These are phyloP conservation scores for Garra rufa DNA, from an alignment of 2,113 vertebrate species.

Conservation along the genomic window DNA sequence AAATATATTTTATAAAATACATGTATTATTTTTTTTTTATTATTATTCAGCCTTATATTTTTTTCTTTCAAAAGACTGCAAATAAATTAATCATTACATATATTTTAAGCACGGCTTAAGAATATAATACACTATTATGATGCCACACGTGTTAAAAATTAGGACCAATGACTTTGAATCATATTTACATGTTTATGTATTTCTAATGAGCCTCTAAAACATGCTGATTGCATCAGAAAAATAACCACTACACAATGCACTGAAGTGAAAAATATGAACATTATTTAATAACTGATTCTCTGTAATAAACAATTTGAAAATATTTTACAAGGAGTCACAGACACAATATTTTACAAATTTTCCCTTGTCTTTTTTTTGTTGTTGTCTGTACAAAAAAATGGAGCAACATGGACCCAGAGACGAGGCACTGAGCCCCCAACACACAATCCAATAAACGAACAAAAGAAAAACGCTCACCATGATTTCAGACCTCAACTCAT, in stretches of 20 bases:
- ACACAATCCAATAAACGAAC: conserved; percentile 67
- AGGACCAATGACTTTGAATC: background rate
- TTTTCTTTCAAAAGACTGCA: no score
- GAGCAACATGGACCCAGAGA: conserved; percentile 76
- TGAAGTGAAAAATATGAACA: conserved; percentile 99
- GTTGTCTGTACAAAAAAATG: conserved; percentile 92
- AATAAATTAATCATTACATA: no score
- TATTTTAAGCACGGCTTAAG: background rate
- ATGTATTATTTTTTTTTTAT: no score
- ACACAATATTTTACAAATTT: conserved; percentile 99
- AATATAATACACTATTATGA: background rate
- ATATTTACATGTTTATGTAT: background rate
- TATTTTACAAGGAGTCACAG: conserved; percentile 99
- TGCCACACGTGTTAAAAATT: background rate
- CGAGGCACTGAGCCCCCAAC: conserved; percentile 72
- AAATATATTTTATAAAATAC: no score
- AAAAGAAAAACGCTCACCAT: conserved; percentile 65
- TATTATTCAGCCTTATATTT: no score
- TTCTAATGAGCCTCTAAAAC: background rate
- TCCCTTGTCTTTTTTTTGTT: conserved; percentile 82
- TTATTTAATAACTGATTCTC: conserved; percentile 99
- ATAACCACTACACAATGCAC: conserved; percentile 66
- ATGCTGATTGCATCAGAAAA: conserved; percentile 41
- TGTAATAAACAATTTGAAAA: conserved; percentile 99
- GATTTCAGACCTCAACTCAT: conserved; percentile 76